These are phyloP conservation scores for Rhagoletis pomonella DNA, from an alignment of 1,140 invertebrate genomes.

Conservation along the genomic window DNA sequence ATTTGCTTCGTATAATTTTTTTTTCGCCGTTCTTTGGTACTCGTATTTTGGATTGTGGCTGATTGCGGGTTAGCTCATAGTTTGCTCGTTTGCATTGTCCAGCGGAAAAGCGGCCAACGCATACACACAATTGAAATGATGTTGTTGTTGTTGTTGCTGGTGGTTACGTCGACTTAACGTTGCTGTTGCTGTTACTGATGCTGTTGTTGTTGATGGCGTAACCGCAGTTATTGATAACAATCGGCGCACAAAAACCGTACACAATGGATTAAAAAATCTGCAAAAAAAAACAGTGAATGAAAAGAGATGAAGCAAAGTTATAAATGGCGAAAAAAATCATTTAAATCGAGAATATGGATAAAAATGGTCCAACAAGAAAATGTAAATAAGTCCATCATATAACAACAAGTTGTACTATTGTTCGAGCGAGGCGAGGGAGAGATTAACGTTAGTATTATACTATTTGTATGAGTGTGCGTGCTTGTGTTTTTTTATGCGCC, in stretches of 20 bases:
- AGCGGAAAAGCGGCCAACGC: no score
- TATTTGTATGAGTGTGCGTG: background rate
- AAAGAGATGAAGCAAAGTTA: background rate
- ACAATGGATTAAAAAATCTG: constrained; percentile 52
- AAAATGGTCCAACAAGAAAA: constrained; percentile 43
- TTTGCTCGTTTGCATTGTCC: constrained; percentile 8
- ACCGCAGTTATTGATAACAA: constrained; percentile 52
- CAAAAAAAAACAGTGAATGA: background rate
- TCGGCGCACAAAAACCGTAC: constrained; percentile 41
- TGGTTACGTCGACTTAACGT: constrained; percentile 30
- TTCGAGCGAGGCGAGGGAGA: background rate
- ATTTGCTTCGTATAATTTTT: background rate
- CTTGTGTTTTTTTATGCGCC: constrained; percentile 6
- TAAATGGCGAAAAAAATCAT: background rate
- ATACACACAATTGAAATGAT: background rate
- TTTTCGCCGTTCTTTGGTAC: background rate
- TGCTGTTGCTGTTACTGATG: background rate
- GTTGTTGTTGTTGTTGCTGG: constrained; percentile 10
- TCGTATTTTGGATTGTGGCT: background rate
- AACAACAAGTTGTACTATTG: constrained; percentile 39
- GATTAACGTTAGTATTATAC: constrained; percentile 25
- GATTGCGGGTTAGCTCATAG: background rate
- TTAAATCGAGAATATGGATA: constrained; percentile 48
- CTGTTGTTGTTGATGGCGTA: constrained; percentile 32
- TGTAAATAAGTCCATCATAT: constrained; percentile 50